Evolutionary conservation across 2,888 invertebrate species (phyloP).

Genomic region (Netelia virgata): DNA sequence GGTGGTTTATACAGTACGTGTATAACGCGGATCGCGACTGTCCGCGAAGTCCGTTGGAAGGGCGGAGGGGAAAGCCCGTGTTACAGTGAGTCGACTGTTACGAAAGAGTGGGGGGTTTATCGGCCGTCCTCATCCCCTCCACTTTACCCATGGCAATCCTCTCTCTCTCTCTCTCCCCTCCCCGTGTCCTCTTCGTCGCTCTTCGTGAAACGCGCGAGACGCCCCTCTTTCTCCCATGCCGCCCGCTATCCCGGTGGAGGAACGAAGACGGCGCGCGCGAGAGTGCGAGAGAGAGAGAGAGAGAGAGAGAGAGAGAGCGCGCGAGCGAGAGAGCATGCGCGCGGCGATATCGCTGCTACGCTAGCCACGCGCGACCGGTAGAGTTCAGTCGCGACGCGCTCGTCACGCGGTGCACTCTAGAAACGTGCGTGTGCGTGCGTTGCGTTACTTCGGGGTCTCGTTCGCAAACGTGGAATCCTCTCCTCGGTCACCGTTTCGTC

Average conservation of each 20-base stretch:
- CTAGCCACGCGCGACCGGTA: conserved; percentile 81
- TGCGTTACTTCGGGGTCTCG: conserved; percentile 68
- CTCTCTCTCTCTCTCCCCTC: conserved; percentile 23
- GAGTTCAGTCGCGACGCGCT: conserved; percentile 85
- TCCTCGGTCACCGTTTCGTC: conserved; percentile 72
- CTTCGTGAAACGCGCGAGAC: neutral
- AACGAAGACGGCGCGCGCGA: neutral
- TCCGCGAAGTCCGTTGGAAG: conserved; percentile 72
- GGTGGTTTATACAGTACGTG: conserved; percentile 70
- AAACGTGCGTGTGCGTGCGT: too few relatives aligned
- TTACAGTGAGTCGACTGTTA: conserved; percentile 66
- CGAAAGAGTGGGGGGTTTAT: conserved; percentile 49
- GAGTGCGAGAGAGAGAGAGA: conserved; percentile 60
- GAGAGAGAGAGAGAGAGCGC: conserved; percentile 84
- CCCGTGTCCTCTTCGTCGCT: conserved; percentile 9
- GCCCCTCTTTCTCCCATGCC: conserved; percentile 40
- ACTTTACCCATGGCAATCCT: conserved; percentile 30
- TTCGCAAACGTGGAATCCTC: conserved; percentile 74
- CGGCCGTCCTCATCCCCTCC: conserved; percentile 51
- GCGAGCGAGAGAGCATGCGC: conserved; percentile 81
- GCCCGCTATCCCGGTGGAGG: conserved; percentile 22
- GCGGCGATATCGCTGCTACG: conserved; percentile 73
- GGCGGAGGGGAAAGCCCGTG: conserved; percentile 75
- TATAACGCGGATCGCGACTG: conserved; percentile 61
- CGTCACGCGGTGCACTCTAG: conserved; percentile 82